Conservation (phyloP, 2,113 vertebrate genomes). For the Marmota monax region DNA sequence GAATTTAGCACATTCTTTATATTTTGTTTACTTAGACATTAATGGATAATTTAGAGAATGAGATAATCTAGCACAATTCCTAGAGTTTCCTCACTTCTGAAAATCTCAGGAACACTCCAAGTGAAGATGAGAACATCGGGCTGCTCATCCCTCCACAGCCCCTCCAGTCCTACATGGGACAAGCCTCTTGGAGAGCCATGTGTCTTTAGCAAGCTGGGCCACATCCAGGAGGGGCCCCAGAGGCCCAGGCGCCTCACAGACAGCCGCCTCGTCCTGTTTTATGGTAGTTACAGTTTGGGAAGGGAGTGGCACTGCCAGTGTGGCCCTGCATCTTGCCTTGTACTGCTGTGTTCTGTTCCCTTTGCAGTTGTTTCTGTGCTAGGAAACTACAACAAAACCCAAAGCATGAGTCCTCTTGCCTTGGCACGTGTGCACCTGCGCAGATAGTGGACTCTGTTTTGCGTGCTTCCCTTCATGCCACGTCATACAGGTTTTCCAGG, state of each 20-base stretch:
- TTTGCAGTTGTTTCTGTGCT: neutral
- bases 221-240: neutral
- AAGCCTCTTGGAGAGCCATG: neutral
- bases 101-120: neutral
- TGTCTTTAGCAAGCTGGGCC: neutral
- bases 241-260: neutral
- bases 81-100: conserved; percentile 40
- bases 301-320: rapidly evolving
- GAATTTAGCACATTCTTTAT: conserved; percentile 33
- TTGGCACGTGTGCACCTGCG: rapidly evolving
- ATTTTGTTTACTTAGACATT: conserved; percentile 60
- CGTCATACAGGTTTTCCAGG: neutral
- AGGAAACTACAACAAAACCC: neutral
- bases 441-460: neutral
- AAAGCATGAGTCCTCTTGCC: no score
- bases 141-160: no score
- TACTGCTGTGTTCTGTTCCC: neutral
- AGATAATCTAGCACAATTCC: conserved; percentile 31
- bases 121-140: neutral
- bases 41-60: conserved; percentile 31
- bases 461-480: rapidly evolving
- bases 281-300: neutral
- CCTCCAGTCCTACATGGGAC: no score
- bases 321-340: neutral
- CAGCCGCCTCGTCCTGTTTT: neutral